Evolutionary conservation across 2,888 invertebrate genomes (phyloP), one percentile per base, ranked within the genome.

Genomic region (Caenorhabditis auriculariae): DNA sequence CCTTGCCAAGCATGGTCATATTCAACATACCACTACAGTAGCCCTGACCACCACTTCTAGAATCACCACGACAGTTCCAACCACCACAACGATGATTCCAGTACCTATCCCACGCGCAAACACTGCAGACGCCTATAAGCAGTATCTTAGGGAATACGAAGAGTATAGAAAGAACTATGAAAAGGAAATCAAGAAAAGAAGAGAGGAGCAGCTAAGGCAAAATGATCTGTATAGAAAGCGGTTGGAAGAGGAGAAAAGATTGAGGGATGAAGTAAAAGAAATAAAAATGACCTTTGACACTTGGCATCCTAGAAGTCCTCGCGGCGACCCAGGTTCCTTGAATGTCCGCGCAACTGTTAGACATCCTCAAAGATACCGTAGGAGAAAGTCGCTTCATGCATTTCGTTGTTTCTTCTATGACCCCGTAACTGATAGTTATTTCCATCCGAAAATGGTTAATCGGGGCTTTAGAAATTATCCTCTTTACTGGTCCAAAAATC

Each of bases 161-260:
- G 42, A 47, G 27, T 57, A 68, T 28, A 35, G 56, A 21, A 47
- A 37, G 24, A 42, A 54, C 17, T 68, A 68, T 43, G 61, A 64
- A 19, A 52, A 64, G 35, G 56, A 42, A 28, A 46, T 54, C 4
- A 37, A 47, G 21, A 44, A 42, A 29, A 56, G 60, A 24, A 47
- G 53, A 29, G 60, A 59, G 17, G 54, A 65, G 23, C 56, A 45
- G 12, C 38, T 51, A 28, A 46, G 64, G 29, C 47, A 57, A 29
- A 54, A 51, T 7, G 47, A 26, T 23, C 44, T 47, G 12, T 39
- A 39, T 4, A 37, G 42, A n/a, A 35, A n/a, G 35, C 35, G 35
- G n/a, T 41, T 41, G 2, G 12, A 41, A 12, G 42, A 41, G 42
- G 17, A 19, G 42, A 12, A 19, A 12, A 41, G 17, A 41, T 41